Conservation (phyloP, 1,140 invertebrate species). For the Drosophila tani region DNA sequence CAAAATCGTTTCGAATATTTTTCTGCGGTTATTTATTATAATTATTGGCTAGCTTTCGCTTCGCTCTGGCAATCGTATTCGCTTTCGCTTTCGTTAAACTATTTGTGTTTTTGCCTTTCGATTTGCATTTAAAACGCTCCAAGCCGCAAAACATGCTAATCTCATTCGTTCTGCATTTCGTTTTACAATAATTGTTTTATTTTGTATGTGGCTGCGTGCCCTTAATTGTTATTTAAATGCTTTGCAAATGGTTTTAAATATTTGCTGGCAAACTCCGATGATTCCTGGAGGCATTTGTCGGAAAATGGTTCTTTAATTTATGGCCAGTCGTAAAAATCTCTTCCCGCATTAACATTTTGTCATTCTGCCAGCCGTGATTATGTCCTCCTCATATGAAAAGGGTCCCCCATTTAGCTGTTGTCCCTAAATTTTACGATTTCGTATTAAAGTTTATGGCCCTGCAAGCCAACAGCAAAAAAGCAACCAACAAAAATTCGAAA, state of each 20-base stretch:
- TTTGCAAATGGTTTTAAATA: conserved; percentile 65
- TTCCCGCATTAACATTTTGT: conserved; percentile 61
- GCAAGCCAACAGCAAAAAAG: conserved; percentile 9
- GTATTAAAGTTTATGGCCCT: conserved; percentile 67
- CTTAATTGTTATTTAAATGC: conserved; percentile 75
- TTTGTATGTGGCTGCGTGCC: conserved; percentile 27
- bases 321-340: conserved; percentile 57
- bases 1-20: conserved; percentile 66
- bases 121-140: conserved; percentile 73
- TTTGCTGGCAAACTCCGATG: conserved; percentile 1
- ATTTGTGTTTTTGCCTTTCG: conserved; percentile 31
- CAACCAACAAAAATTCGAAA: not conserved
- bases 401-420: conserved; percentile 18
- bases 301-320: conserved; percentile 75
- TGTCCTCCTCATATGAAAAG: conserved; percentile 49
- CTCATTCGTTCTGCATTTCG: conserved; percentile 42
- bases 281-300: conserved; percentile 21
- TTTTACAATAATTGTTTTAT: conserved; percentile 31
- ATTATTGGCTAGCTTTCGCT: conserved; percentile 58
- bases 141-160: conserved; percentile 64
- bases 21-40: conserved; percentile 72
- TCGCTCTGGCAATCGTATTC: not conserved
- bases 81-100: conserved; percentile 15
- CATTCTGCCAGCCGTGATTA: conserved; percentile 69
- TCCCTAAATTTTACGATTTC: conserved; percentile 61